A percentile compares a stretch with the other conserved stretches of the same genome.
Evolutionary conservation across 2,888 invertebrate genomes (phyloP).

Genomic region (Lasioglossum vierecki): DNA sequence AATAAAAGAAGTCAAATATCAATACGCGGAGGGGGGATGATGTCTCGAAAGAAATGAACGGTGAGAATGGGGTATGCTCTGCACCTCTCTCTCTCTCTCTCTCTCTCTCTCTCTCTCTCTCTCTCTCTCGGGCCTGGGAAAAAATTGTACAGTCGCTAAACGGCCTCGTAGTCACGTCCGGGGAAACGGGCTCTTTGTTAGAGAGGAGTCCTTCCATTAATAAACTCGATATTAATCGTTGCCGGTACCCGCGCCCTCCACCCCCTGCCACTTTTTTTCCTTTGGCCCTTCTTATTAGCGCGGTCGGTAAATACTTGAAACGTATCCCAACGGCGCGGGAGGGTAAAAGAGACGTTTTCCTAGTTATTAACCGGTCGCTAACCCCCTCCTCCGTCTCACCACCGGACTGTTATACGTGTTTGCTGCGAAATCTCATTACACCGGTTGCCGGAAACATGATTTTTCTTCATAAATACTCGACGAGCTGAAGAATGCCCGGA

Average conservation of each 20-base stretch:
- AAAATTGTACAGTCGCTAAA: conserved; percentile 44
- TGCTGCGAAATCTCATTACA: conserved; percentile 67
- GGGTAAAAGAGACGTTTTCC: conserved; percentile 25
- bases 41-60: conserved; percentile 65
- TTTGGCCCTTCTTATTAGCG: conserved; percentile 37
- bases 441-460: conserved; percentile 51
- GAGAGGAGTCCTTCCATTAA: conserved; percentile 60
- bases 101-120: too few species aligned
- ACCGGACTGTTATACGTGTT: conserved; percentile 48
- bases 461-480: conserved; percentile 28
- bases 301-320: conserved; percentile 46
- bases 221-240: conserved; percentile 71
- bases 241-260: conserved; percentile 15
- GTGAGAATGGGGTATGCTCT: conserved; percentile 31
- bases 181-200: conserved; percentile 63
- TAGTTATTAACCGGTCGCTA: conserved; percentile 59
- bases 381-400: background rate
- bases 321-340: conserved; percentile 13
- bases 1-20: conserved; percentile 76
- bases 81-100: background rate
- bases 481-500: background rate
- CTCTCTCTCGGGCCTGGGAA: background rate
- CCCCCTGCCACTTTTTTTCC: background rate
- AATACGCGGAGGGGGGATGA: conserved; percentile 59
- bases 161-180: conserved; percentile 47